Evolutionary conservation across 2,888 invertebrate species (phyloP), one percentile per base, ranked within the genome.

Genomic region (Salticus scenicus): DNA sequence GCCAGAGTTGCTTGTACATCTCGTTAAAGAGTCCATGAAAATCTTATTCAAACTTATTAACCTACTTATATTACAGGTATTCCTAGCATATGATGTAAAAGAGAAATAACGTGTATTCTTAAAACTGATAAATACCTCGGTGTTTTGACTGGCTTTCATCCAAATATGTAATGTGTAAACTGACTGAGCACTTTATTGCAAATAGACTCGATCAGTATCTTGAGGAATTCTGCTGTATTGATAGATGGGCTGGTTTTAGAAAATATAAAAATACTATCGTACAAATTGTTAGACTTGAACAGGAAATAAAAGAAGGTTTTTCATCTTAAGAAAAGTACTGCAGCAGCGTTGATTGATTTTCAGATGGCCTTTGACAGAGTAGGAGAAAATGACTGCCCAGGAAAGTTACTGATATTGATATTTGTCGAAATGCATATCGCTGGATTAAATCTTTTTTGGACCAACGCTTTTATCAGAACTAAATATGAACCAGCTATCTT

Each of bases 231-330:
- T 7, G 12, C 37, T 8, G 37, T 37, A 37, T 37, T 41, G 42
- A 70, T 1, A 37, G 70, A 27, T 41, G 37, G n/a, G 70, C 33
- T 41, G 24, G 70, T 14, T 70, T 70, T 70, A 70, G 70, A 27
- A 42, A 37, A 27, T 4, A 70, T 8, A 14, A 8, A 1, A 70
- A 27, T 37, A 31, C 70, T 24, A 70, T 8, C 14, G 42, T 24
- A 37, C 70, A 70, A n/a, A 70, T 70, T 70, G 41, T n/a, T 37
- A 66, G 64, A 30, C 17, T 33, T 28, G n/a, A 7, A 10, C 20
- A 66, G 37, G 31, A 64, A 10, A 64, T 64, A 31, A 27, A 28
- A 17, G 24, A n/a, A 64, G 24, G 33, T 1, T 30, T 37, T 63
- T 17, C 30, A 33, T 64, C n/a, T 27, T 24, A 57, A 24, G 24